phyloP scores from a whole-genome alignment of 2,888 invertebrate genomes.

The Ditula angustiorana region DNA sequence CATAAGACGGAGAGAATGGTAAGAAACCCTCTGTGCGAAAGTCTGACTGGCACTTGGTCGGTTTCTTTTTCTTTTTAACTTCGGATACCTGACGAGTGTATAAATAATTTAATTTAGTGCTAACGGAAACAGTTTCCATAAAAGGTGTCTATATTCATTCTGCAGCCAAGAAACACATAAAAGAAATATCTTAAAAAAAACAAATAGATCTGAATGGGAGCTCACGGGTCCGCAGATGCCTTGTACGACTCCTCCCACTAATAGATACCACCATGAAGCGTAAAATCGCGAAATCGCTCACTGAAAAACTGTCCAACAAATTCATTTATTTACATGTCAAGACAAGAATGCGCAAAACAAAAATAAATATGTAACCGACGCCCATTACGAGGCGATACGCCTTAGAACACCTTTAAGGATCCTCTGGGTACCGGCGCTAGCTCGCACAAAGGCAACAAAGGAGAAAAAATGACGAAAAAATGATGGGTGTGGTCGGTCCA shows the following conservation, averaged over 20 bases:
- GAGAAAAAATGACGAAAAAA: constrained; percentile 61
- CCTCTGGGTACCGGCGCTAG: constrained; percentile 82
- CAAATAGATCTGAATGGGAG: constrained; percentile 33
- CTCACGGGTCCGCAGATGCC: constrained; percentile 19
- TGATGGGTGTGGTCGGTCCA: constrained; percentile 11
- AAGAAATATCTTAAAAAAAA: constrained; percentile 38
- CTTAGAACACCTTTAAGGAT: constrained; percentile 77
- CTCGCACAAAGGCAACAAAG: constrained; percentile 80
- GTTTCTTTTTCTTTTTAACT: constrained; percentile 14
- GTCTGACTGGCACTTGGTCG: no score
- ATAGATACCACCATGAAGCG: constrained; percentile 74
- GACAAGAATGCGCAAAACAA: constrained; percentile 80
- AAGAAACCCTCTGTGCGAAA: no score
- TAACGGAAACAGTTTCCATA: constrained; percentile 38
- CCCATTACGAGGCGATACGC: constrained; percentile 75
- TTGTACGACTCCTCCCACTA: constrained; percentile 31
- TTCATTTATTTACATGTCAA: constrained; percentile 82
- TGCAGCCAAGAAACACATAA: constrained; percentile 28
- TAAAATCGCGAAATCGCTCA: constrained; percentile 67
- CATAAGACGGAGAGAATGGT: no score
- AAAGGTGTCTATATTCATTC: constrained; percentile 32
- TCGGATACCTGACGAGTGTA: constrained; percentile 15
- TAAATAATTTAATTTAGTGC: constrained; percentile 33
- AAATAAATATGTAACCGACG: constrained; percentile 83
- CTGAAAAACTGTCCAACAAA: constrained; percentile 63